A percentile compares a stretch with the other conserved stretches of the same genome.
phyloP scores from a whole-genome alignment of 2,113 vertebrate species.

The Rhegmatorhina hoffmannsi region DNA sequence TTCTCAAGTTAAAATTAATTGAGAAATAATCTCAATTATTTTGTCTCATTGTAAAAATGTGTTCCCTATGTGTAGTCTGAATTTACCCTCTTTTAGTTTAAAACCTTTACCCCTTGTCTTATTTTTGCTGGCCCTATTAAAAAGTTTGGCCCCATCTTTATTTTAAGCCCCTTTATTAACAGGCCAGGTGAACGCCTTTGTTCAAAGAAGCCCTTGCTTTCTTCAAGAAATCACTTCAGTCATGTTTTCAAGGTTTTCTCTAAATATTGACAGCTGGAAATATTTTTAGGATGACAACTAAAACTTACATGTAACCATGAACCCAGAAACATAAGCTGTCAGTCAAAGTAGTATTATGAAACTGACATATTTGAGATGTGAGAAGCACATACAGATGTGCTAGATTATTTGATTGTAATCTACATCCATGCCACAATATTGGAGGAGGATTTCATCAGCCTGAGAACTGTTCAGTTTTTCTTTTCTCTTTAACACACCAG shows the following conservation, averaged over 20 bases:
- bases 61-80: background rate
- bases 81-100: background rate
- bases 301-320: background rate
- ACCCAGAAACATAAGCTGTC: background rate
- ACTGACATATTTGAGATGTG: background rate
- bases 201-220: background rate
- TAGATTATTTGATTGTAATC: background rate
- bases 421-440: background rate
- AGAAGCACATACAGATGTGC: background rate
- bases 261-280: background rate
- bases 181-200: background rate
- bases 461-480: background rate
- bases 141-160: background rate
- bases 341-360: background rate
- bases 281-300: background rate
- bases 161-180: background rate
- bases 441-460: background rate
- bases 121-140: background rate
- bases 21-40: too few relatives aligned
- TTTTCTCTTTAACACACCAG: background rate
- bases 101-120: background rate
- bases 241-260: background rate
- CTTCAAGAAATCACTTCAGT: background rate
- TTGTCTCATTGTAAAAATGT: background rate
- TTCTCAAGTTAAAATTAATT: background rate